Conservation (phyloP, 2,113 vertebrate genomes). For the Morone saxatilis region DNA sequence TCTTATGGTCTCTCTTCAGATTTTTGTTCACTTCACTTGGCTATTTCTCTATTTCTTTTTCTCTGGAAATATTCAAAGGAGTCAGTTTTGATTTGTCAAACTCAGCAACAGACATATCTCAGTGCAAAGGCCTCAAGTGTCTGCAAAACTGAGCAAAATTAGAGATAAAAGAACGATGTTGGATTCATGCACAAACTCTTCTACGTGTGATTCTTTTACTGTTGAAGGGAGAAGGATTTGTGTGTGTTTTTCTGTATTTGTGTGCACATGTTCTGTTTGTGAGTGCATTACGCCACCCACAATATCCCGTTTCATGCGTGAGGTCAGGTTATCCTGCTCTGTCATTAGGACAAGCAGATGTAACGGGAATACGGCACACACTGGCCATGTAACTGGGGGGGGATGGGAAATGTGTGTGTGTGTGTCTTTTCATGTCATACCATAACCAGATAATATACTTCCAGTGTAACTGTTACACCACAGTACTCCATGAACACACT, state of each 20-base stretch:
- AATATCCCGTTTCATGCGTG: conserved; percentile 44
- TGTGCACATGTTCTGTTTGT: conserved; percentile 1
- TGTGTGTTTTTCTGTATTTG: conserved; percentile 16
- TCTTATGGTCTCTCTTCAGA: conserved; percentile 41
- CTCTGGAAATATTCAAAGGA: neutral
- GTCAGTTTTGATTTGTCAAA: conserved; percentile 26
- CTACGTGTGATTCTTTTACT: neutral
- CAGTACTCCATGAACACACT: conserved; percentile 1
- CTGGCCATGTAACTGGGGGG: neutral
- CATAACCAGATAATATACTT: conserved; percentile 16
- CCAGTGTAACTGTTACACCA: conserved; percentile 3
- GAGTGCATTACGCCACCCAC: neutral
- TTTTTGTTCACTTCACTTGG: conserved; percentile 14
- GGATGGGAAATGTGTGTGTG: conserved; percentile 23
- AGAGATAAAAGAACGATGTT: neutral
- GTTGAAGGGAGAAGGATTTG: neutral
- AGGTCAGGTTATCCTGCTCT: conserved; percentile 36
- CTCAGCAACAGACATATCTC: neutral
- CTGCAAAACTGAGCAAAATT: neutral
- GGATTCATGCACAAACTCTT: neutral
- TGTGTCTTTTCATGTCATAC: conserved; percentile 6
- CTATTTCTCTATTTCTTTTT: conserved; percentile 25
- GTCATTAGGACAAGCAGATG: conserved; percentile 26
- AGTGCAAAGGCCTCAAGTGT: neutral
- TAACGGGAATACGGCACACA: conserved; percentile 35